Conservation (phyloP, 2,113 vertebrate species). For the Willisornis vidua region DNA sequence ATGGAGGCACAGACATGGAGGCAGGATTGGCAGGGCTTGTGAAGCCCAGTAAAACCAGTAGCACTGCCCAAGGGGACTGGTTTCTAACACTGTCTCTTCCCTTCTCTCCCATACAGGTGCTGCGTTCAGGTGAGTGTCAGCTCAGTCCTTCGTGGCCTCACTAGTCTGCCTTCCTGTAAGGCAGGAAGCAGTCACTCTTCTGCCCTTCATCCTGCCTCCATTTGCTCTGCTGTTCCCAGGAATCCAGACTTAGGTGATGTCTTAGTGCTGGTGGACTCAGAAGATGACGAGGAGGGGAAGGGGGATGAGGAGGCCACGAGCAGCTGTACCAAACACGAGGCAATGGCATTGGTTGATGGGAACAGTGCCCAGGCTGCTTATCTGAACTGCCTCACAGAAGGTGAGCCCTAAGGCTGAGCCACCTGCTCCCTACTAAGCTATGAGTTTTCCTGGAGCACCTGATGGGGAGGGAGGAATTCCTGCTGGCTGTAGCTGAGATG, state of each 20-base stretch:
- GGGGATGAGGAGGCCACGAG: not conserved
- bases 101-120: slow-evolving; percentile 35
- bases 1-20: not conserved
- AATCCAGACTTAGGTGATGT: slow-evolving; percentile 71
- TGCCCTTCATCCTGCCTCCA: not conserved
- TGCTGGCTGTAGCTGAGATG: not conserved
- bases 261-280: slow-evolving; percentile 89
- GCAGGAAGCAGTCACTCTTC: not conserved
- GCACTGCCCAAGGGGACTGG: not conserved
- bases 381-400: not conserved
- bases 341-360: slow-evolving; percentile 36
- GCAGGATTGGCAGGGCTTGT: not conserved
- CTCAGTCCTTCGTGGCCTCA: not conserved
- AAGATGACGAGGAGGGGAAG: slow-evolving; percentile 48
- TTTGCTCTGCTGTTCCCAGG: slow-evolving; percentile 48
- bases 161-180: not conserved
- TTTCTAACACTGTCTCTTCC: not conserved
- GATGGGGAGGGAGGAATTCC: not conserved
- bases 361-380: not conserved
- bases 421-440: not conserved
- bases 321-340: not conserved
- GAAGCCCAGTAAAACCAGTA: not conserved
- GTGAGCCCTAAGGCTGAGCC: slow-evolving; percentile 27
- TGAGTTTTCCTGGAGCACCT: not conserved
- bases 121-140: slow-evolving; percentile 68